A percentile compares a stretch with the other conserved stretches of the same genome.
These are phyloP conservation scores for Slavum lentiscoides DNA, from an alignment of 2,888 invertebrate genomes.

Conservation along the genomic window DNA sequence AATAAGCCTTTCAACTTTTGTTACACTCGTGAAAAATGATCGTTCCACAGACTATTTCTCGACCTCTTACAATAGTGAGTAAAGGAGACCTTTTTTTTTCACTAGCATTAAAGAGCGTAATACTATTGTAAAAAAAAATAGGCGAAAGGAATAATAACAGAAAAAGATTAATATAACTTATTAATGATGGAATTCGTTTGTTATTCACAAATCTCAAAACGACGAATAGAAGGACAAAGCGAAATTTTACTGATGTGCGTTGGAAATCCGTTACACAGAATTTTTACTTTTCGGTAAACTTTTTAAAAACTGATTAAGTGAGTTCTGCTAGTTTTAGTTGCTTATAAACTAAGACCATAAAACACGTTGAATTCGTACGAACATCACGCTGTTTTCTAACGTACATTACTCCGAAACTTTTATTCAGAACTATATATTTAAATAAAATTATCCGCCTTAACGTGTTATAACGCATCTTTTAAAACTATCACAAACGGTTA, in stretches of 20 bases:
- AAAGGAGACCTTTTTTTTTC: neutral
- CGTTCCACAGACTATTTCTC: constrained; percentile 22
- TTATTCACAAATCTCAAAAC: neutral
- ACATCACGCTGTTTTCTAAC: neutral
- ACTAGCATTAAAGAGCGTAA: neutral
- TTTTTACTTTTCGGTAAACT: neutral
- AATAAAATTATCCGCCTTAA: neutral
- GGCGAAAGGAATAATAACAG: neutral
- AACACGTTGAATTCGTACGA: constrained; percentile 7
- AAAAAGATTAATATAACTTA: constrained; percentile 33
- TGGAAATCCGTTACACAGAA: constrained; percentile 4
- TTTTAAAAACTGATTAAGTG: constrained; percentile 14
- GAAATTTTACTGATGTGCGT: neutral
- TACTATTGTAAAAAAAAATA: neutral
- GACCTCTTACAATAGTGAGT: neutral
- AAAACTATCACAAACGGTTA: neutral
- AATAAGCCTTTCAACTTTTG: constrained; percentile 41
- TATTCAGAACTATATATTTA: neutral
- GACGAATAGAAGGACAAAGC: neutral
- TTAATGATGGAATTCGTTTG: constrained; percentile 21
- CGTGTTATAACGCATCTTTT: neutral
- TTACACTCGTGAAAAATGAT: constrained; percentile 37
- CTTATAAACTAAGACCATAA: neutral
- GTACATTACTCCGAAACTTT: neutral
- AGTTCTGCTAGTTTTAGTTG: constrained; percentile 4